Evolutionary conservation across 92 coral and sea anemone species (phyloP).

Genomic region (Zoanthus sansibaricus): DNA sequence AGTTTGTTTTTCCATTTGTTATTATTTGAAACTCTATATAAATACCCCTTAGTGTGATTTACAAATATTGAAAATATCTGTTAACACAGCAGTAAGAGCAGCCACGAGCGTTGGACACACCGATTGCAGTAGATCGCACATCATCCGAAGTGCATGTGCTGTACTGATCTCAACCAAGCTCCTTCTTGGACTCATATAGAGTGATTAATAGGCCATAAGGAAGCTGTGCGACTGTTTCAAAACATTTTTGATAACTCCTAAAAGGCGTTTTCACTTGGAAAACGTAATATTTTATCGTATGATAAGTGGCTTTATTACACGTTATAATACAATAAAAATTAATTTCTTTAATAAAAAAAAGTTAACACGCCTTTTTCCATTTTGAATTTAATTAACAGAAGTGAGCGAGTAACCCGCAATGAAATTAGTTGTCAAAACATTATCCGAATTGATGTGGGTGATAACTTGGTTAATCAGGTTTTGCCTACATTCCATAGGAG

Average conservation of each 20-base stretch:
- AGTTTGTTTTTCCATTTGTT: background rate
- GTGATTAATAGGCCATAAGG: background rate
- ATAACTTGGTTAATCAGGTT: slow-evolving; percentile 1
- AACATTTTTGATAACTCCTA: no score
- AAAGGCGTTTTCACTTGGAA: no score
- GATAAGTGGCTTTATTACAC: background rate
- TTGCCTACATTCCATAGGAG: slow-evolving; percentile 12
- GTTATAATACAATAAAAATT: slow-evolving; percentile 22
- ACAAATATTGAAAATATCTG: background rate
- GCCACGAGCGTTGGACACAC: background rate
- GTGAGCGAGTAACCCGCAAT: background rate
- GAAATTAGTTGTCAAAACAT: slow-evolving; percentile 36
- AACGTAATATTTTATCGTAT: background rate
- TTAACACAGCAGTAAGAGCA: background rate
- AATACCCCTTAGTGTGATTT: background rate
- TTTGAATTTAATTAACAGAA: slow-evolving; percentile 31
- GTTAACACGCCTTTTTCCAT: slow-evolving; percentile 40
- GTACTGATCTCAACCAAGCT: background rate
- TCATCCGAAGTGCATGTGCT: background rate
- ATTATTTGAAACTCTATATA: background rate
- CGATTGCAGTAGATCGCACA: background rate
- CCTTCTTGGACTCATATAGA: background rate
- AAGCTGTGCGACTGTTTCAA: no score
- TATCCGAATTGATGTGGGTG: slow-evolving; percentile 28
- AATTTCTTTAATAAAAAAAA: slow-evolving; percentile 19